A percentile compares a stretch with the other conserved stretches of the same genome.
Conservation (phyloP, 2,888 invertebrate species). For the Nomada fucata region DNA sequence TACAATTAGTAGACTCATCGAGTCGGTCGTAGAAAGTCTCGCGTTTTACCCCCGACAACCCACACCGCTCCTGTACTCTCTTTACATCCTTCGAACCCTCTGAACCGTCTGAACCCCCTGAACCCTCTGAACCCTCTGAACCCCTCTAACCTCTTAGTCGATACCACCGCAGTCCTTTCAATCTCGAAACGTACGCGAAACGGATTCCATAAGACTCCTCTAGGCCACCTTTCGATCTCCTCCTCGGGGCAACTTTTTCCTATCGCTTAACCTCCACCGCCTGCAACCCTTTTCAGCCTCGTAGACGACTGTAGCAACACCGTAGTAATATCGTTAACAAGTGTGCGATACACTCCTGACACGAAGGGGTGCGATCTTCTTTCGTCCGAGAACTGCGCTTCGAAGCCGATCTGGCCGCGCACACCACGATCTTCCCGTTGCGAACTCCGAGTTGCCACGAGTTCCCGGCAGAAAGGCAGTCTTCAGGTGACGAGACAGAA, state of each 20-base stretch:
- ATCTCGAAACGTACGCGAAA: background rate
- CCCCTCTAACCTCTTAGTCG: background rate
- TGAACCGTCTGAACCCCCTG: too few species aligned
- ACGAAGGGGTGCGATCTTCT: background rate
- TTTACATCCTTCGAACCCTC: background rate
- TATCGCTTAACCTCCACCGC: background rate
- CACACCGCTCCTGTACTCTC: background rate
- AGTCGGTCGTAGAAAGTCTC: slow-evolving; percentile 55
- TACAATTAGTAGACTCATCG: slow-evolving; percentile 53
- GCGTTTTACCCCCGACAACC: slow-evolving; percentile 42
- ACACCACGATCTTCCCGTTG: slow-evolving; percentile 10
- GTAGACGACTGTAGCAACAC: slow-evolving; percentile 17
- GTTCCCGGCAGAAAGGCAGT: slow-evolving; percentile 27
- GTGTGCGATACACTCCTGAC: background rate
- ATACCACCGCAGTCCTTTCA: background rate
- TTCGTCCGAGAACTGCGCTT: slow-evolving; percentile 16
- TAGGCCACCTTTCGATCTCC: background rate
- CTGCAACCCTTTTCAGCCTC: background rate
- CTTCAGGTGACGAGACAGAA: slow-evolving; percentile 38
- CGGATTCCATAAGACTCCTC: slow-evolving; percentile 1
- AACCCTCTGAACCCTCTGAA: background rate
- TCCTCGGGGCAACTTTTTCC: background rate
- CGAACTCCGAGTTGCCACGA: slow-evolving; percentile 30
- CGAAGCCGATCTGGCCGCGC: slow-evolving; percentile 15
- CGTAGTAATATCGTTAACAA: slow-evolving; percentile 11